Percentiles rank a stretch among this genome's conserved stretches.
These are phyloP conservation scores for Alfaro cultratus DNA, from an alignment of 2,797 vertebrate species.

Conservation along the genomic window DNA sequence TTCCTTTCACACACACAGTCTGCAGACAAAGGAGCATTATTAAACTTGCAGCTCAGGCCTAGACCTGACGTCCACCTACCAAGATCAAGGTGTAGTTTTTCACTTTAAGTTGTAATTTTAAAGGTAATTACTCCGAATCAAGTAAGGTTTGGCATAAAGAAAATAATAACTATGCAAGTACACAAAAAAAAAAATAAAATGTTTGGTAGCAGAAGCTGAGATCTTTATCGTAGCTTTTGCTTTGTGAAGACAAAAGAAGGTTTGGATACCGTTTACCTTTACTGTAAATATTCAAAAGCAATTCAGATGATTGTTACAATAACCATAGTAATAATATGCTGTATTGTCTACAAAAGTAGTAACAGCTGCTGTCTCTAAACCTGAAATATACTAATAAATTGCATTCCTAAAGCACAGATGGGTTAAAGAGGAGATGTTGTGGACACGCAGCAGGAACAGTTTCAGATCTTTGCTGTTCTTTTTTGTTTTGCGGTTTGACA, in stretches of 20 bases:
- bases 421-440: background rate
- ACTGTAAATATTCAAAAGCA: background rate
- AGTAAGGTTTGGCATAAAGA: slow-evolving; percentile 14
- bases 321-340: background rate
- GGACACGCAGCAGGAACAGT: too few species aligned
- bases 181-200: background rate
- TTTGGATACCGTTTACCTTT: background rate
- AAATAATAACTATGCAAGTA: background rate
- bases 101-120: slow-evolving; percentile 39
- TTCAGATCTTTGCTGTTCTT: too few species aligned
- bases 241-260: background rate
- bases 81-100: slow-evolving; percentile 40
- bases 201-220: background rate
- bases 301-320: background rate
- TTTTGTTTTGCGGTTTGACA: background rate
- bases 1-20: slow-evolving; percentile 28
- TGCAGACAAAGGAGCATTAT: slow-evolving; percentile 54
- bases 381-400: background rate
- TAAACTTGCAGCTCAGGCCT: slow-evolving; percentile 25
- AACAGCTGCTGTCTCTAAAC: background rate
- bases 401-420: background rate
- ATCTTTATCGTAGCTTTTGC: background rate
- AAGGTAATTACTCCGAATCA: slow-evolving; percentile 7
- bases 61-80: slow-evolving; percentile 12
- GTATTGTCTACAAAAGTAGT: background rate